Base-by-base conservation (phyloP, 1,140 invertebrate species). In the Vanessa tameamea region DNA sequence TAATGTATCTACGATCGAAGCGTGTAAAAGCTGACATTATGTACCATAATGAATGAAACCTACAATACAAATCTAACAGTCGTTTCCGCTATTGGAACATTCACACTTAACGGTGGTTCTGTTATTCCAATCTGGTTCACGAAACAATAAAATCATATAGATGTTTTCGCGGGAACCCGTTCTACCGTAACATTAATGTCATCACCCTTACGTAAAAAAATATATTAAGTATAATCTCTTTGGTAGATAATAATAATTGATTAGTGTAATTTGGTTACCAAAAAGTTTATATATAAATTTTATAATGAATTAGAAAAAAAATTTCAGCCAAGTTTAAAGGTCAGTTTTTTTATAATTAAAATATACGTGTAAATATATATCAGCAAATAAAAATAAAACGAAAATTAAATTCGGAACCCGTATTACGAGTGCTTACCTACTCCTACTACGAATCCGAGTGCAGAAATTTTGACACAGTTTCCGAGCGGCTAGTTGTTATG, bases 91-190 rank as follows among this genome's bases (percentile, higher is more conserved):
- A 88, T 85, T 71, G 77, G 83, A 79, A 72, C 86, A 77, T 86
- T 88, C 82, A 83, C 85, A 83, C 77, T 78, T 91, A 91, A 91
- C 89, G 86, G 75, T 76, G 57, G 48, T 64, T 69, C 76, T 67
- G 64, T 63, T 75, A 61, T 43, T 26, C 20, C 50, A 37, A 75
- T 75, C 73, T 75, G 86, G 85, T 89, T 85, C 84, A 85, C 78
- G 81, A 83, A 88, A 87, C 86, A 86, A 89, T 89, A 85, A 87
- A 88, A 88, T 84, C 82, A 81, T 78, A 64, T 64, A 53, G 61
- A 64, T 31, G 47, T 64, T 71, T 71, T 71, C 59, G 50, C 47
- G 69, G 59, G 37, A 85, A 83, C 82, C 78, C 73, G 82, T 84
- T 83, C 77, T 69, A 76, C 76, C 75, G 74, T 82, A 59, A 69